Evolutionary conservation across 2,113 vertebrate genomes (phyloP).

Genomic region (Perca fluviatilis): DNA sequence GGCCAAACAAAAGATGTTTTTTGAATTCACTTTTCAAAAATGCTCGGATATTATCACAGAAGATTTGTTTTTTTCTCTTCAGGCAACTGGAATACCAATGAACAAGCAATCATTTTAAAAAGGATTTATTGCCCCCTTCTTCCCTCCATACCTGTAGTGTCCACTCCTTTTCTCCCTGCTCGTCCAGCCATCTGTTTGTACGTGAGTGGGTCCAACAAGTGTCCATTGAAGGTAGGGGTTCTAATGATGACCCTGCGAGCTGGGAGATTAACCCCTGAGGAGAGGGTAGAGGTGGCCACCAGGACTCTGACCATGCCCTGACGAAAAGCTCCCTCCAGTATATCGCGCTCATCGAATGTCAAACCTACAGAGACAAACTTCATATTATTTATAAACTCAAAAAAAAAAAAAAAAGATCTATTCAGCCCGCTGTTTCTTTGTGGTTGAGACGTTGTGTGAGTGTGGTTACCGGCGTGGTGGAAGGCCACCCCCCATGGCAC

Average conservation of each 20-base stretch:
- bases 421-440: background rate
- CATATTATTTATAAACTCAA: background rate
- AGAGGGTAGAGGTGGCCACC: slow-evolving; percentile 95
- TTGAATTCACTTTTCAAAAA: background rate
- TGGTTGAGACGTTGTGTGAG: background rate
- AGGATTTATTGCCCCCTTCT: background rate
- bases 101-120: background rate
- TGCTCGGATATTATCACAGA: background rate
- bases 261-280: slow-evolving; percentile 97
- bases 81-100: background rate
- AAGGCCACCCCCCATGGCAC: slow-evolving; percentile 95
- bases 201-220: slow-evolving; percentile 90
- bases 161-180: slow-evolving; percentile 96
- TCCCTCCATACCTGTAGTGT: slow-evolving; percentile 85
- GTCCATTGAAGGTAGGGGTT: slow-evolving; percentile 92
- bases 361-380: slow-evolving; percentile 84
- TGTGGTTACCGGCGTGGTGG: slow-evolving; percentile 94
- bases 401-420: background rate
- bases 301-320: slow-evolving; percentile 90
- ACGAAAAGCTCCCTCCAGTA: slow-evolving; percentile 94
- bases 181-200: slow-evolving; percentile 98
- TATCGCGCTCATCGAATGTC: slow-evolving; percentile 96
- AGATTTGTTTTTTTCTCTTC: background rate
- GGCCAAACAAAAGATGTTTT: background rate
- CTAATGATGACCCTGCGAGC: slow-evolving; percentile 95